Evolutionary conservation across 92 coral and sea anemone species (phyloP), one percentile per base, ranked within the genome.

Genomic region (Actinostola sp.): DNA sequence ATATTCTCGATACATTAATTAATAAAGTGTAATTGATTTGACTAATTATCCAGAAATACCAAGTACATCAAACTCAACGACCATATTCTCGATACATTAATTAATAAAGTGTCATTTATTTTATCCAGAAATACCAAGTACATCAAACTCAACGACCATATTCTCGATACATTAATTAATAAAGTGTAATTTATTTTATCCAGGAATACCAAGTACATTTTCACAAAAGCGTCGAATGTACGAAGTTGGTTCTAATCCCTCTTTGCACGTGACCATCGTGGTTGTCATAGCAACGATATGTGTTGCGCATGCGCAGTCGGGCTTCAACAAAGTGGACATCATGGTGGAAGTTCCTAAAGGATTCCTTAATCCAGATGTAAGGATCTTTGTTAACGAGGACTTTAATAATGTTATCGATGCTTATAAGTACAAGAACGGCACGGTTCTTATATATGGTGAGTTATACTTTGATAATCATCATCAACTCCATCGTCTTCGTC

Each of bases 401-500:
- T 66, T 75, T 36, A 67, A 76, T 6, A 86, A 77, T 31, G 56
- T 65, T 42, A 27, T 75, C 8, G 66, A 58, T 14, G 64, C 72
- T 44, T 63, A 69, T 16, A 69, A 46, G 3, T 73, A 82, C 33
- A 67, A 30, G 11, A 28, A 56, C 1, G 52, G 50, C 3, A 16
- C 56, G 12, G 14, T 68, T 30, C n/a, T 9, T 33, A 52, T 84
- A 26, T 89, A 73, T 61, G 93, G 93, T 89, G n/a, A 84, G 90
- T 29, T 17, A 30, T 25, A 11, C 27, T 8, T 0, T 20, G 7
- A 3, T 7, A 3, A 16, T 23, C 33, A 20, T 23, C 29, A 20
- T 15, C 28, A 30, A n/a, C n/a, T n/a, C n/a, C n/a, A n/a, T n/a
- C n/a, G n/a, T n/a, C n/a, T n/a, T n/a, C n/a, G n/a, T n/a, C n/a